Evolutionary conservation across 1,140 invertebrate species (phyloP), one percentile per base, ranked within the genome.

Genomic region (Cepaea nemoralis): DNA sequence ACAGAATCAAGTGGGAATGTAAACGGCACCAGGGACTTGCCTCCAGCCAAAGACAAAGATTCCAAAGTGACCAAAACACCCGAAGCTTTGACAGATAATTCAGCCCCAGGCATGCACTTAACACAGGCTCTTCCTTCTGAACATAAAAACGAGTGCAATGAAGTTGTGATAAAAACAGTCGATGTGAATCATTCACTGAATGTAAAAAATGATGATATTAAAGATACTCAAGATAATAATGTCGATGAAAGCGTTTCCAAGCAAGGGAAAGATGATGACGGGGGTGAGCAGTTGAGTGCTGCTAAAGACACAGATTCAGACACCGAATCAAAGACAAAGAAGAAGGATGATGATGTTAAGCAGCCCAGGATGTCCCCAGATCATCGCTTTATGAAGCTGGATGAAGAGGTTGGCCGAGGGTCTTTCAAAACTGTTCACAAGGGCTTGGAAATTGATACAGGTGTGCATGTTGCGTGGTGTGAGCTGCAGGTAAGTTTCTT

Each of bases 371-470:
- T 87, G 40, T 91, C 90, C 12, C 89, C 88, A 40, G 86, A 88
- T 86, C 97, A 97, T 83, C 94, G 96, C 80, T 99, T 99, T 92
- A 95, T 99, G 85, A 99, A 99, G 92, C 99, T 99, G 93, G 98
- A 99, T 89, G 97, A 98, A 89, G 98, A 99, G 93, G 97, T 99
- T 83, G 99, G 99, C 31, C 94, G 98, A 80, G 98, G 98, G 66
- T 99, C 98, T 83, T 99, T 99, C 92, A 99, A 99, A 92, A 99
- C 98, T 33, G 99, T 99, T 50, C 99, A 97, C 93, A 94, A 97
- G 86, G 98, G 99, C 31, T 93, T 99, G 42, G 98, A 99, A 92
- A 98, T 98, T 5, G 96, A 99, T 92, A 99, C 97, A 39, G 98
- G 98, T 12, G 98, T 99, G 27, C 89, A 92, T 71, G 97, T 99